These are phyloP conservation scores for Merodon equestris DNA, from an alignment of 2,888 invertebrate genomes.

Conservation along the genomic window DNA sequence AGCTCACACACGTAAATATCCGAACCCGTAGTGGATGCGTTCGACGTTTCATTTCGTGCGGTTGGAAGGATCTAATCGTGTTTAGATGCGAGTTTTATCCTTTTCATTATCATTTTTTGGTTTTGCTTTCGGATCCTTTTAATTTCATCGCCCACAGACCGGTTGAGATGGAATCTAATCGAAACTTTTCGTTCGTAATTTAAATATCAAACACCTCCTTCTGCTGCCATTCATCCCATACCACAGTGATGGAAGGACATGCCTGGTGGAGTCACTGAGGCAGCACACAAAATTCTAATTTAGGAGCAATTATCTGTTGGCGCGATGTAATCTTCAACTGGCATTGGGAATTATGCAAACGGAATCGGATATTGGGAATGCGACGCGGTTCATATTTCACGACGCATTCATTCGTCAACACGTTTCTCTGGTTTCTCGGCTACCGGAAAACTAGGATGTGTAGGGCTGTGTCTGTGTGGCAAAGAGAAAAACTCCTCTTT, in stretches of 20 bases:
- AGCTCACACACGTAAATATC: background rate
- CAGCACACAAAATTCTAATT: constrained; percentile 32
- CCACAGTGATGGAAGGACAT: too few relatives aligned
- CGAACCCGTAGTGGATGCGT: too few relatives aligned
- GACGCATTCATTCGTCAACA: constrained; percentile 10
- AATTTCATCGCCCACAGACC: background rate
- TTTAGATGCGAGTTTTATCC: background rate
- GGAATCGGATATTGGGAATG: constrained; percentile 35
- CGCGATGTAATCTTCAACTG: constrained; percentile 39
- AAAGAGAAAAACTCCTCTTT: background rate
- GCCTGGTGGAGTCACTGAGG: background rate
- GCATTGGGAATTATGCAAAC: constrained; percentile 41
- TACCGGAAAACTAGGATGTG: background rate
- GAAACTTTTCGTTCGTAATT: constrained; percentile 50
- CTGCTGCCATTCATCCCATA: background rate
- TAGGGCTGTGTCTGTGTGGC: background rate
- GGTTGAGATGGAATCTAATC: constrained; percentile 39
- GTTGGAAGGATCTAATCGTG: background rate
- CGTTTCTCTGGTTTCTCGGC: background rate
- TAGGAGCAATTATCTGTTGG: constrained; percentile 49
- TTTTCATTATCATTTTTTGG: too few relatives aligned
- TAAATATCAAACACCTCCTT: constrained; percentile 39
- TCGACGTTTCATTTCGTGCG: background rate
- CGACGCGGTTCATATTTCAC: constrained; percentile 45
- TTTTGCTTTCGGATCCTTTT: too few relatives aligned